These are phyloP conservation scores for Promerops cafer DNA, from an alignment of 2,113 vertebrate genomes.

Conservation along the genomic window DNA sequence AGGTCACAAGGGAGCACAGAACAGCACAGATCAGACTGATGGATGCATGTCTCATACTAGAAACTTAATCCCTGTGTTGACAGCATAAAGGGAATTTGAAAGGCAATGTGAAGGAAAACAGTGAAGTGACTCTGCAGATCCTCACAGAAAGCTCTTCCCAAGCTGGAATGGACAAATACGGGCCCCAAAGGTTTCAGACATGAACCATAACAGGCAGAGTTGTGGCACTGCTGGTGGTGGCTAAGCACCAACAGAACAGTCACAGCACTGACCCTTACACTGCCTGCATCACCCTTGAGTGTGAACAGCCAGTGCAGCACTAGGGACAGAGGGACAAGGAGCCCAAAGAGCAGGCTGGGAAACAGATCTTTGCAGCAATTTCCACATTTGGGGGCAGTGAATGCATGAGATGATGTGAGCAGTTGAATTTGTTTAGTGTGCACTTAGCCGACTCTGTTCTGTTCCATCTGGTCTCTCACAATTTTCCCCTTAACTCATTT, in stretches of 20 bases:
- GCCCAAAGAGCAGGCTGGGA: background rate
- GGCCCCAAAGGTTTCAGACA: background rate
- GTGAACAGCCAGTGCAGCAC: background rate
- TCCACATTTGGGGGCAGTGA: background rate
- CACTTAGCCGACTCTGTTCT: background rate
- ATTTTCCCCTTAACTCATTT: slow-evolving; percentile 7
- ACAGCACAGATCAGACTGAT: background rate
- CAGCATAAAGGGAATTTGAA: background rate
- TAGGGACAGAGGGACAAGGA: background rate
- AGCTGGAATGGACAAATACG: background rate
- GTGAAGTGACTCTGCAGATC: background rate
- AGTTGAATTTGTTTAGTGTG: background rate
- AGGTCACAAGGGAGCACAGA: background rate
- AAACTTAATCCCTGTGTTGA: background rate
- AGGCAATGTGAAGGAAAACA: background rate
- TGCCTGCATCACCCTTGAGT: background rate
- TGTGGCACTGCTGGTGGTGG: background rate
- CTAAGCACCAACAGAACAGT: background rate
- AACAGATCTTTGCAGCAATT: background rate
- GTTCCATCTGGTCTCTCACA: slow-evolving; percentile 38
- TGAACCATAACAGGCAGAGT: background rate
- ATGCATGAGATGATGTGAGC: background rate
- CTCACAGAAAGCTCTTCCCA: background rate
- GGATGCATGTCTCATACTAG: background rate
- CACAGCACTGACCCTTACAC: background rate